Evolutionary conservation across 2,888 invertebrate species (phyloP).

Genomic region (Omphaloscelis lunosa): DNA sequence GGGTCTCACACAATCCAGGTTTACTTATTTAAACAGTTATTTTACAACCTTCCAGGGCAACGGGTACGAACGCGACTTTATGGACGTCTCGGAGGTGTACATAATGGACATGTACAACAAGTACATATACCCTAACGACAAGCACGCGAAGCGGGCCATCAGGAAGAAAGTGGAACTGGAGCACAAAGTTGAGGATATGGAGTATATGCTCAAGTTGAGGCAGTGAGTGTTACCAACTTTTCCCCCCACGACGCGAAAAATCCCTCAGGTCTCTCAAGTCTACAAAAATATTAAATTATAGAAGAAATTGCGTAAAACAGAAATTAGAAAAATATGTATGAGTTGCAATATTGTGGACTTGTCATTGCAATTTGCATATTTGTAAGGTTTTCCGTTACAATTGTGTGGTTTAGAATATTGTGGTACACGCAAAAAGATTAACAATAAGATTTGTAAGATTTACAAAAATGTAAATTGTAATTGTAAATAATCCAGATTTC

Average conservation of each 20-base stretch:
- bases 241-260: not conserved
- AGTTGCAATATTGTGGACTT: no score
- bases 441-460: no score
- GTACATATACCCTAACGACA: slow-evolving; percentile 95
- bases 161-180: slow-evolving; percentile 92
- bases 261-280: no score
- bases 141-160: slow-evolving; percentile 93
- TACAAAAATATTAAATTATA: no score
- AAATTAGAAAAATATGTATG: no score
- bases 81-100: slow-evolving; percentile 93
- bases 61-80: slow-evolving; percentile 96
- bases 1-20: not conserved
- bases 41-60: slow-evolving; percentile 92
- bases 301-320: no score
- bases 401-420: no score
- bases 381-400: no score
- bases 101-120: slow-evolving; percentile 97
- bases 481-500: no score
- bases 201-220: slow-evolving; percentile 93
- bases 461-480: no score
- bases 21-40: not conserved
- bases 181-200: slow-evolving; percentile 91
- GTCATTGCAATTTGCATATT: no score
- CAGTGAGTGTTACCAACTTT: slow-evolving; percentile 85
- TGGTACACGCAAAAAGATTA: no score